phyloP scores from a whole-genome alignment of 2,797 vertebrate species.

The Microctenopoma stevenorrisi region DNA sequence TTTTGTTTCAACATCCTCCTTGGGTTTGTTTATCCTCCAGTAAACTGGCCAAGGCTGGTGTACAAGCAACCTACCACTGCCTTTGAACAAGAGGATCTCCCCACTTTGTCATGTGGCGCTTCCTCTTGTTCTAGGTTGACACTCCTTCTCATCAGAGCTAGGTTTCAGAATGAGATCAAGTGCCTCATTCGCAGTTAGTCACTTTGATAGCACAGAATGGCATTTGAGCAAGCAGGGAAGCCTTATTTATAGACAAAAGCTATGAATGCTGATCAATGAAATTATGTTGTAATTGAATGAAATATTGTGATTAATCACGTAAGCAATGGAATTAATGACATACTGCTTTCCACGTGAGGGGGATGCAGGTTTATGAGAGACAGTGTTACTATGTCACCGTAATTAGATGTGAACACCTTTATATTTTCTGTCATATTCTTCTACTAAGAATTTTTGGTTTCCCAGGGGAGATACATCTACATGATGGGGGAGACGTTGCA shows the following conservation, averaged over 20 bases:
- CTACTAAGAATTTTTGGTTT: conserved; percentile 12
- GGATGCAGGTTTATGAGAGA: conserved; percentile 14
- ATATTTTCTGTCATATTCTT: conserved; percentile 14
- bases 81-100: conserved; percentile 48
- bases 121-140: conserved; percentile 49
- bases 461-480: neutral
- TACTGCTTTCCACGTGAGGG: neutral
- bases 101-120: conserved; percentile 34
- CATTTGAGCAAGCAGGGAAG: conserved; percentile 43
- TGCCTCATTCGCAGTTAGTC: conserved; percentile 56
- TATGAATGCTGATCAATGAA: conserved; percentile 38
- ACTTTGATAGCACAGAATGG: conserved; percentile 58
- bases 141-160: conserved; percentile 56
- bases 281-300: conserved; percentile 35
- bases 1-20: conserved; percentile 39
- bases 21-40: conserved; percentile 32
- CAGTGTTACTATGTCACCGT: conserved; percentile 8
- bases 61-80: conserved; percentile 24
- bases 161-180: conserved; percentile 63
- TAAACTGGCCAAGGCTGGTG: conserved; percentile 38
- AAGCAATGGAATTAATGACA: conserved; percentile 18
- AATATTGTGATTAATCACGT: conserved; percentile 19
- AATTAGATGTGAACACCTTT: conserved; percentile 8
- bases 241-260: conserved; percentile 50
- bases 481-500: neutral